Percentiles rank a stretch among this genome's conserved stretches.
Evolutionary conservation across 2,113 vertebrate genomes (phyloP).

Genomic region (Coturnix japonica): DNA sequence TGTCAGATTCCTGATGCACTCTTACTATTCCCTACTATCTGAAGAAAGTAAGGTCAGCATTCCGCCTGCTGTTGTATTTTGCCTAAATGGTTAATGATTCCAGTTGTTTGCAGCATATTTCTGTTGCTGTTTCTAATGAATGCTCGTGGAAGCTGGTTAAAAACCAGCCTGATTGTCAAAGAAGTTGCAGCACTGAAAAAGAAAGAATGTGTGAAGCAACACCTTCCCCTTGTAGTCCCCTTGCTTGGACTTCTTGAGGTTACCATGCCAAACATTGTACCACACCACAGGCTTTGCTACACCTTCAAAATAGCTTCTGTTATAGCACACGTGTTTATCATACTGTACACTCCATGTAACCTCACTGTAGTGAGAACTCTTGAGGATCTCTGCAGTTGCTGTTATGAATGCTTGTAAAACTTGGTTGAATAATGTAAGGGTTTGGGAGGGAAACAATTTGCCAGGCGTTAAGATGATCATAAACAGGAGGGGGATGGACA

Average conservation of each 20-base stretch:
- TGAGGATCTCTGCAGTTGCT: not conserved
- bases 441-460: not conserved
- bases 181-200: not conserved
- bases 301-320: not conserved
- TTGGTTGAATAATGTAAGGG: not conserved
- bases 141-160: not conserved
- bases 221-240: not conserved
- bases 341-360: not conserved
- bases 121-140: not conserved
- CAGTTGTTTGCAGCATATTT: not conserved
- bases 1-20: not conserved
- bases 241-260: not conserved
- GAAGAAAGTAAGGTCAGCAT: not conserved
- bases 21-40: fast-evolving
- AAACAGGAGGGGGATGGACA: too few species aligned
- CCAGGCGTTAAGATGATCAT: too few species aligned
- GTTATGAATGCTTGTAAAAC: not conserved
- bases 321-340: not conserved
- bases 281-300: not conserved
- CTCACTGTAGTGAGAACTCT: not conserved
- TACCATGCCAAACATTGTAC: fast-evolving
- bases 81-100: not conserved
- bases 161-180: not conserved
- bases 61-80: not conserved
- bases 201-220: fast-evolving